Conservation (phyloP, 2,797 vertebrate genomes). For the Sebastes variabilis region DNA sequence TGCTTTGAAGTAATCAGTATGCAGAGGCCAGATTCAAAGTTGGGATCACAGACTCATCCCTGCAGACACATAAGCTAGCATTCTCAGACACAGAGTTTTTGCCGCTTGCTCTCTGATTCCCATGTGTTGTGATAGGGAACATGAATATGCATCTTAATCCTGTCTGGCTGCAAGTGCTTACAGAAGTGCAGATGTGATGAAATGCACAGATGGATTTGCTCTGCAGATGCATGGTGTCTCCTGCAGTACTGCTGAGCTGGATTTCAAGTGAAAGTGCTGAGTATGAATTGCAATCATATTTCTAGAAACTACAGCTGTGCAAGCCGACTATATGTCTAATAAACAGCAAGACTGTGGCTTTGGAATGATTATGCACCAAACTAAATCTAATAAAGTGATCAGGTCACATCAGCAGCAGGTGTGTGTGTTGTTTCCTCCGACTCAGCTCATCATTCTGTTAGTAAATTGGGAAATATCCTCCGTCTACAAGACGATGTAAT, state of each 20-base stretch:
- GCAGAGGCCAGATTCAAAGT: conserved; percentile 74
- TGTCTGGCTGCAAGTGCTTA: conserved; percentile 28
- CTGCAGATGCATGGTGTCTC: conserved; percentile 30
- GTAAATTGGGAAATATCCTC: not conserved
- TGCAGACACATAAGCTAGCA: conserved; percentile 56
- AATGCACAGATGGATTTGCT: conserved; percentile 26
- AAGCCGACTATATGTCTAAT: not conserved
- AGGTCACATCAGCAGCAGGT: conserved; percentile 9
- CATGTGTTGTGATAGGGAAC: conserved; percentile 29
- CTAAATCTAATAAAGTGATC: not conserved
- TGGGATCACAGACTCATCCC: conserved; percentile 64
- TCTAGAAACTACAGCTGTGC: conserved; percentile 20
- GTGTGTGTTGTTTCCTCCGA: not conserved
- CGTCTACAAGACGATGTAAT: not conserved
- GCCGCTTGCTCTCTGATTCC: conserved; percentile 27
- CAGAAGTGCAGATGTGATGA: conserved; percentile 22
- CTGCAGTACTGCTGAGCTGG: conserved; percentile 35
- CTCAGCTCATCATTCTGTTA: not conserved
- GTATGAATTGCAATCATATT: conserved; percentile 32
- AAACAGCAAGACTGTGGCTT: conserved; percentile 6
- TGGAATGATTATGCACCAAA: conserved; percentile 6
- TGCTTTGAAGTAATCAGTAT: conserved; percentile 79
- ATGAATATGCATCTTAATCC: conserved; percentile 58
- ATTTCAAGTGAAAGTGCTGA: conserved; percentile 45
- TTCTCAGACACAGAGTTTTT: conserved; percentile 45